Conservation (phyloP, 2,888 invertebrate genomes). For the Oegoconia quadripuncta region DNA sequence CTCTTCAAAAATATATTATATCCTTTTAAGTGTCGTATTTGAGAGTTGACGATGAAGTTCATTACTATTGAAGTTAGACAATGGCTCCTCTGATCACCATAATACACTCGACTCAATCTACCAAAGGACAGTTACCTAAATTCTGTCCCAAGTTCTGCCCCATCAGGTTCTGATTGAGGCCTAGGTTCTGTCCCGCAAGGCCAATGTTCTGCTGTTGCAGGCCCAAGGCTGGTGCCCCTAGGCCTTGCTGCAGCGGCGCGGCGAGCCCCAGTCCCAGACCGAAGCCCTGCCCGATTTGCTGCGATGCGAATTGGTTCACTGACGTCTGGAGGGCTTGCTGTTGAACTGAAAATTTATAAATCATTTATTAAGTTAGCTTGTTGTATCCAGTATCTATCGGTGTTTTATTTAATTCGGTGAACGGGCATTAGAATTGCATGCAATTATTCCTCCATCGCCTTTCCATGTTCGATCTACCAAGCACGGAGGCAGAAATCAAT, state of each 20-base stretch:
- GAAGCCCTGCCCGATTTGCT: conserved; percentile 43
- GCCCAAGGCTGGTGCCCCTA: conserved; percentile 27
- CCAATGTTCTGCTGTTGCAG: conserved; percentile 45
- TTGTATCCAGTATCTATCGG: too few relatives aligned
- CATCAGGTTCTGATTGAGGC: conserved; percentile 60
- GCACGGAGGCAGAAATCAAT: too few relatives aligned
- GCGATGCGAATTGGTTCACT: conserved; percentile 42
- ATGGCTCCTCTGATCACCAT: too few relatives aligned
- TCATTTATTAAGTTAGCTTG: too few relatives aligned
- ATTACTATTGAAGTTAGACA: too few relatives aligned
- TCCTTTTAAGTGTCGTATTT: background rate
- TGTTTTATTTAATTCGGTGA: too few relatives aligned
- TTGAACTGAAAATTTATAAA: conserved; percentile 51
- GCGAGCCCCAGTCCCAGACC: conserved; percentile 51
- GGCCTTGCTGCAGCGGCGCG: conserved; percentile 34
- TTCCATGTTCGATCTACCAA: too few relatives aligned
- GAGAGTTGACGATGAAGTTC: too few relatives aligned
- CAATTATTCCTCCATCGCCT: too few relatives aligned
- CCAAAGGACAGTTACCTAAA: conserved; percentile 34
- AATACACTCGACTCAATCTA: too few relatives aligned
- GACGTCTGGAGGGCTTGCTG: conserved; percentile 58
- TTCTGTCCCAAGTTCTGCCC: conserved; percentile 61
- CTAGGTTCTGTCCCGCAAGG: conserved; percentile 42
- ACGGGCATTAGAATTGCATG: too few relatives aligned
- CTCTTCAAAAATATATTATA: background rate